These are phyloP conservation scores for Cairina moschata DNA, from an alignment of 2,113 vertebrate genomes.

Conservation along the genomic window DNA sequence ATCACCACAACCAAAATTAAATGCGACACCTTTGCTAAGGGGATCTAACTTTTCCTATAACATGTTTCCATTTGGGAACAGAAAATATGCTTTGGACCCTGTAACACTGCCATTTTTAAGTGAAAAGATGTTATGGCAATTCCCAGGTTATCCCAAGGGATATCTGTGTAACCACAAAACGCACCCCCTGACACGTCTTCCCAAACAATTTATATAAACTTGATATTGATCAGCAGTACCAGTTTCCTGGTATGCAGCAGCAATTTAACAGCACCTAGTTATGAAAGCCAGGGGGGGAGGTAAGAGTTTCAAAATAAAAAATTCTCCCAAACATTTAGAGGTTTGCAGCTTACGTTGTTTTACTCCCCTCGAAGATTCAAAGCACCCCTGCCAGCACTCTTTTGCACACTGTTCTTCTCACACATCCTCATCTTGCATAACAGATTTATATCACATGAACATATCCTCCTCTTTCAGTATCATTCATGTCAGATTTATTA, in stretches of 20 bases:
- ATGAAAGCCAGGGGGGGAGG: not conserved
- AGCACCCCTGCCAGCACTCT: not conserved
- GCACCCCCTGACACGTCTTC: not conserved
- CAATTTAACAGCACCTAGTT: not conserved
- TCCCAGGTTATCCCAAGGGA: not conserved
- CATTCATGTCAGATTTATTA: constrained; percentile 22
- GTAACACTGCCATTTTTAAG: not conserved
- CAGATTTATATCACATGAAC: constrained; percentile 30
- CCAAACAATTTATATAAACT: not conserved
- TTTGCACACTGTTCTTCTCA: constrained; percentile 30
- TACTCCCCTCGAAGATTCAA: not conserved
- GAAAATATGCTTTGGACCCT: not conserved
- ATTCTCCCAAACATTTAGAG: not conserved
- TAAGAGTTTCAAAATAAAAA: not conserved
- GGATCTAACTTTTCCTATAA: not conserved
- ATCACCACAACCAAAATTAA: not conserved
- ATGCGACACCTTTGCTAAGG: not conserved
- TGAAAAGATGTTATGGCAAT: not conserved
- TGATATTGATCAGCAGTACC: constrained; percentile 1
- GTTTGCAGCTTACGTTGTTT: not conserved
- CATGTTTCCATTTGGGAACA: not conserved
- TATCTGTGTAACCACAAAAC: not conserved
- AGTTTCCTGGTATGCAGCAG: not conserved
- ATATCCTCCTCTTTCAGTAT: not conserved
- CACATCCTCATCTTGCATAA: constrained; percentile 48